Percentiles rank a stretch among this genome's conserved stretches.
Evolutionary conservation across 2,888 invertebrate species (phyloP).

Genomic region (Epirrhoe alternata): DNA sequence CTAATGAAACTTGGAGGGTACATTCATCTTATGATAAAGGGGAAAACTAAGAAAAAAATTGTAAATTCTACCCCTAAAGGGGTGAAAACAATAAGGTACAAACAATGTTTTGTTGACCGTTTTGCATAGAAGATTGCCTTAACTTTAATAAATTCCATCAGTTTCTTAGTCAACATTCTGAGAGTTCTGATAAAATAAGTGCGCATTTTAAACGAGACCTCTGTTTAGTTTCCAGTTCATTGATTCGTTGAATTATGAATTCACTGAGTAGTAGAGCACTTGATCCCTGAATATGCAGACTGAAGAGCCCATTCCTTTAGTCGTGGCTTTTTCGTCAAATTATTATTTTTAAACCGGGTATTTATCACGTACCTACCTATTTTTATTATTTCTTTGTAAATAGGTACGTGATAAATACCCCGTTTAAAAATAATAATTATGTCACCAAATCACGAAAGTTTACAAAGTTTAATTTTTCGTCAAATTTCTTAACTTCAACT

Average conservation of each 20-base stretch:
- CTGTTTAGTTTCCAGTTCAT: constrained; percentile 31
- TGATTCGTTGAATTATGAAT: constrained; percentile 36
- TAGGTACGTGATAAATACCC: no score
- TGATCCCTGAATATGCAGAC: constrained; percentile 40
- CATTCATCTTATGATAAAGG: no score
- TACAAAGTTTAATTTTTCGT: no score
- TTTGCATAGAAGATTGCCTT: not conserved
- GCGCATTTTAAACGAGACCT: constrained; percentile 17
- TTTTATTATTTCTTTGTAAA: no score
- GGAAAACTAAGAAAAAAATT: no score
- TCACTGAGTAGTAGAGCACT: constrained; percentile 31
- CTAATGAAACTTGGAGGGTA: no score
- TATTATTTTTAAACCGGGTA: no score
- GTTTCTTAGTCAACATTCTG: not conserved
- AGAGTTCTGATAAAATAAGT: constrained; percentile 17
- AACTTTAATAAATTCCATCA: constrained; percentile 2
- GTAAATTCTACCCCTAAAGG: no score
- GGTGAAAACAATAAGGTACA: not conserved
- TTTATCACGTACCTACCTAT: no score
- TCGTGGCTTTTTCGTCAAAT: constrained; percentile 26
- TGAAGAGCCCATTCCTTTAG: constrained; percentile 25
- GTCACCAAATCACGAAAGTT: no score
- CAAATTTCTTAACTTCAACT: constrained; percentile 23
- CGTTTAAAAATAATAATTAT: no score
- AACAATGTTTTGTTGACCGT: not conserved